Base-by-base conservation (phyloP, 2,888 invertebrate genomes). In the Venustoraphidia nigricollis region DNA sequence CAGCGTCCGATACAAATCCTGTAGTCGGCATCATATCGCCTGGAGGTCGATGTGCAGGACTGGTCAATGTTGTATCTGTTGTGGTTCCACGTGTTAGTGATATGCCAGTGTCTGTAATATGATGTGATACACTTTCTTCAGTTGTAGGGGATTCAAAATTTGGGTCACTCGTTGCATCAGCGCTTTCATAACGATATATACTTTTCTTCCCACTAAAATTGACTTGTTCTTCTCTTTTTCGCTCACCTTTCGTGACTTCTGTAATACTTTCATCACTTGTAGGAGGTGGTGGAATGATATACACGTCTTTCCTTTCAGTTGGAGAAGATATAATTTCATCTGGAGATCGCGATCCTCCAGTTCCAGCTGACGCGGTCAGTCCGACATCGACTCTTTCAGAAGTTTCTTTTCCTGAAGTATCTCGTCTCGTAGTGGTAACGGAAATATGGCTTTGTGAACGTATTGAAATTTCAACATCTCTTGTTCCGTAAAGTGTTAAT, bases 101-200 rank as follows among this genome's bases (percentile, higher is more conserved):
- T 50, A 73, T 75, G 8, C 74, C 73, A 9, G 73, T 75, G 56
- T 75, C 73, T 9, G 71, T 70, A 14, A 72, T 65, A 51, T 70
- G 70, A 58, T 72, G 73, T 1, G 74, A 73, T 36, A 62, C 59
- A 56, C 72, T 73, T 40, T 67, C 68, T 50, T 72, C 72, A 14
- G 70, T 70, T 14, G 58, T 57, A 3, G 71, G 69, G 34, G 71
- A 70, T 50, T 66, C 65, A 50, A 59, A 55, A 11, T 53, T 53
- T 13, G 61, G 58, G 10, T 56, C 58, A 10, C 59, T 61, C 34
- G 57, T 57, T n/a, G 59, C 60, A 50, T 61, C 66, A 34, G 59
- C 55, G 44, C 66, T 66, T 52, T 70, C 70, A 55, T 72, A 73
- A 9, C 69, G 63, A 53, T 69, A 72, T 8, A 73, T 59, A 52